Evolutionary conservation across 2,888 invertebrate species (phyloP), one percentile per base, ranked within the genome.

Genomic region (Allophyes oxyacanthae): DNA sequence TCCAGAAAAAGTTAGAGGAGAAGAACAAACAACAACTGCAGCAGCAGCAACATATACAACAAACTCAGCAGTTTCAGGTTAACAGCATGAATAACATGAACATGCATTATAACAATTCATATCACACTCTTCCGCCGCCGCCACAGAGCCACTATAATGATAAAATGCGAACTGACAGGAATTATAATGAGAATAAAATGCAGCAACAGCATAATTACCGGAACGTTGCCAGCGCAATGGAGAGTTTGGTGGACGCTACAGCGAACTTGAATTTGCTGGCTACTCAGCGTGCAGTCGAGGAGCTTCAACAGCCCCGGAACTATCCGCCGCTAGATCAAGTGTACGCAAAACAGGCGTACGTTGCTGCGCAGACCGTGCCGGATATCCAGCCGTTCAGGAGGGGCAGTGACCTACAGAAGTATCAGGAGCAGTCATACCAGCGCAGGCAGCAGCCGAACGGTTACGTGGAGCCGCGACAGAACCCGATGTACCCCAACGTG

Each of bases 1-100:
- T 96, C 80, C 96, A 96, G 77, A 94, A 90, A 69, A 95, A 95
- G 67, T 73, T 91, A 30, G 94, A 94, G 42, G 94, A 93, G 64
- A 90, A 90, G 67, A 90, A 90, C 60, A 94, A 92, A 69, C 92
- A 90, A 43, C 88, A 89, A n/a, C 85, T 84, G 28, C 85, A 84
- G 53, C 86, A 85, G 13, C 85, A 84, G 28, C 85, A 84, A 53
- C 86, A 85, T 1, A 85, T 84, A 14, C 78, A 81, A 8, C 87
- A 83, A 26, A 78, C 81, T 6, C 79, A 80, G 20, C 81, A 81
- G n/a, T 83, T 79, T 20, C 81, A 82, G 43, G 26, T 28, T 51
- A 75, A 36, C 64, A 65, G n/a, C 59, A 59, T 44, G 42, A 72
- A 41, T 69, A 89, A 83, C 62, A 66, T 87, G 53, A 89, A 83